Evolutionary conservation across 2,113 vertebrate species (phyloP), one percentile per base, ranked within the genome.

Genomic region (Tragelaphus buxtoni): DNA sequence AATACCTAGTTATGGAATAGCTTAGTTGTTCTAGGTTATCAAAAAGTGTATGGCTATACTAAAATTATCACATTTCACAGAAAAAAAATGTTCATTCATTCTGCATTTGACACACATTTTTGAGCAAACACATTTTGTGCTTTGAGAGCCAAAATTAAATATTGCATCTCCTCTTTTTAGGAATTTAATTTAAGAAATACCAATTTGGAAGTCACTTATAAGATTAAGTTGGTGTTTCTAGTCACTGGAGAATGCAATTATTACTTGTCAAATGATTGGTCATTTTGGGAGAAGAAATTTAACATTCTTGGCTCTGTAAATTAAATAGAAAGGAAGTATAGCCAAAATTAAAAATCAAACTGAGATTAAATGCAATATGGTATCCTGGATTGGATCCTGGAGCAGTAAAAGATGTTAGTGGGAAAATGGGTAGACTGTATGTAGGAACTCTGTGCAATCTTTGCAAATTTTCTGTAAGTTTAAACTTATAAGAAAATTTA

Each of bases 131-230:
- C 10, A 79, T 45, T 72, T 82, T 88, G 58, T 72, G 24, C 51
- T 95, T 86, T 91, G 63, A 91, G 26, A 96, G 63, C 39, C 82
- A 69, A 96, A 80, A 83, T 95, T 91, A 93, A 93, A 97, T 89
- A 83, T 18, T 77, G 4, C 30, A 49, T 79, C 9, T 96, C 69
- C 65, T 56, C 72, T 93, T 97, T 94, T 90, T 84, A 87, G 79
- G 90, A 94, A 79, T 93, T 94, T 90, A 92, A 74, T 94, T 94
- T 93, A 89, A 96, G 74, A 86, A 94, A 53, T 82, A 74, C 35
- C 22, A 81, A 77, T 63, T 95, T 91, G 63, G 42, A 95, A 93
- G 45, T 60, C 20, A 63, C 65, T 51, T 90, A 72, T 81, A 39
- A 55, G 51, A 94, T 55, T 95, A 72, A 72, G 39, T 69, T 60